phyloP scores from a whole-genome alignment of 30 jellyfish, hydroid and myxozoan species.

The Cassiopea xamachana region DNA sequence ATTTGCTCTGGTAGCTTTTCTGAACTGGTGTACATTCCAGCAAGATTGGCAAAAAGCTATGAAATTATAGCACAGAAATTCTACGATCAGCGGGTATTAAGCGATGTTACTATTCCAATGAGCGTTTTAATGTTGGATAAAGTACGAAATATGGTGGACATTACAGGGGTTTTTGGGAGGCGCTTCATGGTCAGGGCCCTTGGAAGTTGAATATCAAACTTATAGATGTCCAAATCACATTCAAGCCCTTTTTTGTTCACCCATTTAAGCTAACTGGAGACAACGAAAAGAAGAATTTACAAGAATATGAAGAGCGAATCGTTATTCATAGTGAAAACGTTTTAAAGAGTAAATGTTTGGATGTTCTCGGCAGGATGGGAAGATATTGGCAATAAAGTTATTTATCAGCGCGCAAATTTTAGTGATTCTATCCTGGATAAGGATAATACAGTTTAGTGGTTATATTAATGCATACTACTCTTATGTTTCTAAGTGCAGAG shows the following conservation, averaged over 20 bases:
- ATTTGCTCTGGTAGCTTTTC: conserved; percentile 61
- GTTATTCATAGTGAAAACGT: conserved; percentile 5
- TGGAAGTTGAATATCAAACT: conserved; percentile 11
- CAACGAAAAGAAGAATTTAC: conserved; percentile 10
- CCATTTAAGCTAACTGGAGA: conserved; percentile 61
- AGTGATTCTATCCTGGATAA: too few species aligned
- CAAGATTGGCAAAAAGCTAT: conserved; percentile 19
- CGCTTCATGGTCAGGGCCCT: conserved; percentile 39
- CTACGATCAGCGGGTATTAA: conserved; percentile 37
- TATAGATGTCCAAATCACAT: conserved; percentile 36
- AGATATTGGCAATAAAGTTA: not conserved
- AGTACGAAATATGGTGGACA: conserved; percentile 3
- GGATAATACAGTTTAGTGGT: too few species aligned
- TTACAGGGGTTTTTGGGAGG: conserved; percentile 56
- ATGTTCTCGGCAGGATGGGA: conserved; percentile 1
- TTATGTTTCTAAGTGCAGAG: too few species aligned
- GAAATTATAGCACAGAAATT: conserved; percentile 38
- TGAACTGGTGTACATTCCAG: conserved; percentile 73
- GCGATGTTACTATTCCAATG: conserved; percentile 77
- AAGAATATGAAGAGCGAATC: conserved; percentile 34
- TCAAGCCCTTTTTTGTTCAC: conserved; percentile 29
- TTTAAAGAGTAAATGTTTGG: conserved; percentile 13
- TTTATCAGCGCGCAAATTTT: too few species aligned
- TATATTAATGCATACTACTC: too few species aligned
- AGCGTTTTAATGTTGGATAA: conserved; percentile 32